phyloP scores from a whole-genome alignment of 2,113 vertebrate species.

The Barnardius zonarius region DNA sequence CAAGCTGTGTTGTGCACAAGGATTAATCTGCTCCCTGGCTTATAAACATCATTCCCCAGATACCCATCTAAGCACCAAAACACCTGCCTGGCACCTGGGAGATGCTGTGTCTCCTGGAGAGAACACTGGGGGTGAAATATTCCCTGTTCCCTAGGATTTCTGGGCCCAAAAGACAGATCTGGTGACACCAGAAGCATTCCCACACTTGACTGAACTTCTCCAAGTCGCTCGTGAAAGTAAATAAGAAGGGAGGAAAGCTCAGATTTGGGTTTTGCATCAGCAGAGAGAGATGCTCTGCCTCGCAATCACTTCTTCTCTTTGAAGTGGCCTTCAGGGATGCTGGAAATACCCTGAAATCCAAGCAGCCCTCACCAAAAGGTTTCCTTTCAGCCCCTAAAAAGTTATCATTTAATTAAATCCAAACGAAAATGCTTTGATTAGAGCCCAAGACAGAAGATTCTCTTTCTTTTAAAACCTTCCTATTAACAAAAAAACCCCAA shows the following conservation, averaged over 20 bases:
- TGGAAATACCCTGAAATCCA: background rate
- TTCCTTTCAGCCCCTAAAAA: background rate
- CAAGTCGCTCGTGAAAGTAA: background rate
- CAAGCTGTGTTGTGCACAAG: fast-evolving
- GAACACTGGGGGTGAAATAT: background rate
- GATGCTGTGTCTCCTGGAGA: background rate
- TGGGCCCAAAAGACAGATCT: background rate
- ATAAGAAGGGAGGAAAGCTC: background rate
- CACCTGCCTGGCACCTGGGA: background rate
- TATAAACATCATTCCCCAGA: background rate
- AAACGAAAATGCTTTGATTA: background rate
- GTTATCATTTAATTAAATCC: background rate
- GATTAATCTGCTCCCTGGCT: background rate
- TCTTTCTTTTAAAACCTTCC: background rate
- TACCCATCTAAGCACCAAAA: no score
- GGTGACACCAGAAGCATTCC: background rate
- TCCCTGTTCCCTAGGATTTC: background rate
- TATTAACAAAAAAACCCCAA: background rate
- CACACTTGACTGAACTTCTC: fast-evolving
- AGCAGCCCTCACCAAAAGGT: background rate
- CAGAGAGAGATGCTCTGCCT: background rate
- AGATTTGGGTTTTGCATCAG: background rate
- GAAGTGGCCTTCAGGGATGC: background rate
- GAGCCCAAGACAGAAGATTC: background rate
- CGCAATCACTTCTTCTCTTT: background rate